These are phyloP conservation scores for Neoarius graeffei DNA, from an alignment of 2,113 vertebrate genomes.

Conservation along the genomic window DNA sequence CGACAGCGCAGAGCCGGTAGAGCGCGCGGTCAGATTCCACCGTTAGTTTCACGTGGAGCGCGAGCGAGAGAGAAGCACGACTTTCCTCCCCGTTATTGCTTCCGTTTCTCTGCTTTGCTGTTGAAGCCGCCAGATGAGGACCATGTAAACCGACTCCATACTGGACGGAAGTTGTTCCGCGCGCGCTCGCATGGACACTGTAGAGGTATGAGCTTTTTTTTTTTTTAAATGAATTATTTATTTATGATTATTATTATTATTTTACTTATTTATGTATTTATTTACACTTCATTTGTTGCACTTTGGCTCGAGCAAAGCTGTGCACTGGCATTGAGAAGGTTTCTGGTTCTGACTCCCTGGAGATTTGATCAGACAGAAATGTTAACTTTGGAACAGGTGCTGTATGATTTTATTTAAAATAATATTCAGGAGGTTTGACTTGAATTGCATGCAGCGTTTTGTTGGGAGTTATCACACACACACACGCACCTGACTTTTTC, in stretches of 20 bases:
- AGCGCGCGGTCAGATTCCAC: constrained; percentile 31
- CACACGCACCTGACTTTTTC: background rate
- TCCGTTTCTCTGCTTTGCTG: background rate
- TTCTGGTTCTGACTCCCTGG: background rate
- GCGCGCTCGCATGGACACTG: background rate
- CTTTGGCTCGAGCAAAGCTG: background rate
- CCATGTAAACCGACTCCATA: background rate
- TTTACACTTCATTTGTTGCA: background rate
- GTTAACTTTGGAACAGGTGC: background rate
- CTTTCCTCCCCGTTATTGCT: constrained; percentile 5
- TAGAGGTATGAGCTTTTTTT: background rate
- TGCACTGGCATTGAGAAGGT: background rate
- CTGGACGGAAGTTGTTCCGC: constrained; percentile 1
- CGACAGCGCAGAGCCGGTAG: constrained; percentile 33
- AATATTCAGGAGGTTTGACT: background rate
- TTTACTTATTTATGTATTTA: background rate
- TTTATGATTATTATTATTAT: too few species aligned
- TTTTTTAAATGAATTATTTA: too few species aligned
- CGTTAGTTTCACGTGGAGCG: constrained; percentile 13
- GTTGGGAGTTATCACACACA: background rate
- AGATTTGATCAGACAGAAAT: background rate
- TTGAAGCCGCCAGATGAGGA: background rate
- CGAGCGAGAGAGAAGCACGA: background rate
- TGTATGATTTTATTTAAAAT: background rate
- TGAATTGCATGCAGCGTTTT: background rate